Percentiles rank a stretch among this genome's conserved stretches.
Evolutionary conservation across 2,797 vertebrate genomes (phyloP).

Genomic region (Clarias laeviceps): DNA sequence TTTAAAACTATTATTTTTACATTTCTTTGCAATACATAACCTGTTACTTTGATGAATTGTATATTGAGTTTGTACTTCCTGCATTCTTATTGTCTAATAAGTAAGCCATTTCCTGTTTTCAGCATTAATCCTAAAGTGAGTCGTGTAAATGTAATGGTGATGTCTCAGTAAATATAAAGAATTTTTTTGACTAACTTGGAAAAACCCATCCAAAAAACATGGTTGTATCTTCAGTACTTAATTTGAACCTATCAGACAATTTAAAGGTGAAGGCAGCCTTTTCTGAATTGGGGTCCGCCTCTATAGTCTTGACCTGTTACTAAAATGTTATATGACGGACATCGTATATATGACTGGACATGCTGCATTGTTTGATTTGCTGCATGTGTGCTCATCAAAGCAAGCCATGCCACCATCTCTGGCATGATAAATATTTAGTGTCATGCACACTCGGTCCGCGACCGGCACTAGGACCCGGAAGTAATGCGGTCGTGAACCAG

Average conservation of each 20-base stretch:
- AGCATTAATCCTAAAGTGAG: not conserved
- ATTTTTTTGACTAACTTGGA: no score
- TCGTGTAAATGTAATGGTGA: not conserved
- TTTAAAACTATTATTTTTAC: not conserved
- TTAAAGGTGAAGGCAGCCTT: slow-evolving; percentile 24
- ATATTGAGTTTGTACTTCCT: not conserved
- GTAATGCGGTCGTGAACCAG: no score
- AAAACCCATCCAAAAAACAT: not conserved
- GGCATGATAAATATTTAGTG: no score
- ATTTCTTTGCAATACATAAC: not conserved
- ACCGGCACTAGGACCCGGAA: no score
- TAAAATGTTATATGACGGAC: slow-evolving; percentile 46
- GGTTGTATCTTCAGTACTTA: not conserved
- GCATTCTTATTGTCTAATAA: not conserved
- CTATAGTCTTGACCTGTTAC: slow-evolving; percentile 39
- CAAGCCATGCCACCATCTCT: no score
- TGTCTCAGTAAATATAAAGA: not conserved
- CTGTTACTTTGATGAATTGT: not conserved
- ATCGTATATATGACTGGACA: not conserved
- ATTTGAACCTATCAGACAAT: not conserved
- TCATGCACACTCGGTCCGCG: no score
- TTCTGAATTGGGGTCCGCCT: slow-evolving; percentile 11
- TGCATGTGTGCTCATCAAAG: slow-evolving; percentile 49
- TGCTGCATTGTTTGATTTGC: slow-evolving; percentile 46
- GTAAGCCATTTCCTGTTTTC: not conserved